A percentile compares a stretch with the other conserved stretches of the same genome.
Conservation (phyloP, 2,113 vertebrate genomes). For the Toxotes chatareus region DNA sequence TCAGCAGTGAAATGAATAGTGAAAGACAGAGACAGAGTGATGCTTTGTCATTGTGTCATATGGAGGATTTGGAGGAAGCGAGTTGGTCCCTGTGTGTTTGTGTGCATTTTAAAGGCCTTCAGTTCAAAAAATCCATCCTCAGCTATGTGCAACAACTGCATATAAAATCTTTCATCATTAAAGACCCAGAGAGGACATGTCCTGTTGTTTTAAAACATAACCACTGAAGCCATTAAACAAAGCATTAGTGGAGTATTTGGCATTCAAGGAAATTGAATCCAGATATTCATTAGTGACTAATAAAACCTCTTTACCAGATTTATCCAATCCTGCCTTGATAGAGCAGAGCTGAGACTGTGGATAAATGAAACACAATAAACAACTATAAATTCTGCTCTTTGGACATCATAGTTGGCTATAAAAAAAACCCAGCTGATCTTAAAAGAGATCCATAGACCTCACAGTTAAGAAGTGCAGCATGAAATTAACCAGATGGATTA, state of each 20-base stretch:
- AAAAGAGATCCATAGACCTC: background rate
- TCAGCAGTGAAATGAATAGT: slow-evolving; percentile 59
- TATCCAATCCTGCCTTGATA: background rate
- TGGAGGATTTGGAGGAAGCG: slow-evolving; percentile 13
- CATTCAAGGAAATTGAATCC: slow-evolving; percentile 29
- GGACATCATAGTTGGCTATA: background rate
- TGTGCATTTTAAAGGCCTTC: background rate
- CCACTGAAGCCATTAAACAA: slow-evolving; percentile 1
- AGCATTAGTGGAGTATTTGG: slow-evolving; percentile 3
- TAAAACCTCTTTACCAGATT: slow-evolving; percentile 22
- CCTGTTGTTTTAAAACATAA: slow-evolving; percentile 13
- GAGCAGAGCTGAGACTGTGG: background rate
- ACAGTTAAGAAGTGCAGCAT: background rate
- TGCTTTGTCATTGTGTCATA: slow-evolving; percentile 44
- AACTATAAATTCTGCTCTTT: slow-evolving; percentile 14
- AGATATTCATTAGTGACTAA: slow-evolving; percentile 31
- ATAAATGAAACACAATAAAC: background rate
- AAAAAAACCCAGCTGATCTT: background rate
- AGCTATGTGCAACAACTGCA: background rate
- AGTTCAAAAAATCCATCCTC: background rate
- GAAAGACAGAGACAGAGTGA: slow-evolving; percentile 26
- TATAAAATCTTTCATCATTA: slow-evolving; percentile 13
- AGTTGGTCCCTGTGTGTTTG: slow-evolving; percentile 1
- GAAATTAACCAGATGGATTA: background rate
- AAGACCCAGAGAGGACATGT: slow-evolving; percentile 9